Percentiles rank a stretch among this genome's conserved stretches.
Conservation (phyloP, 2,113 vertebrate species). For the Bolborhynchus lineola region DNA sequence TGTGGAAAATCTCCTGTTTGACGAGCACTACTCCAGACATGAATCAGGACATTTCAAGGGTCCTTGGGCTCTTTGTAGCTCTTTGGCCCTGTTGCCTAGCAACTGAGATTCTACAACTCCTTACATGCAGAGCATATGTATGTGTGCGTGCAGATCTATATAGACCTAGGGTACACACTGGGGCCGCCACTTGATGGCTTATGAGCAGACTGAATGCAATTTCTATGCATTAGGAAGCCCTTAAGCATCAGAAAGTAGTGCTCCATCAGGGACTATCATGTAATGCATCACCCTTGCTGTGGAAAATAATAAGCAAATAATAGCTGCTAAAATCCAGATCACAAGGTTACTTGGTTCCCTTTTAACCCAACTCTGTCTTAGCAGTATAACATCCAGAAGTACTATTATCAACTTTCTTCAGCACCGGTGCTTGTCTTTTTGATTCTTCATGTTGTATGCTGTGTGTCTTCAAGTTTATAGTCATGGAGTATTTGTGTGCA, state of each 20-base stretch:
- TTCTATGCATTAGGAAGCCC: background rate
- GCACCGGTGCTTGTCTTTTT: background rate
- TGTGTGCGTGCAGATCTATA: background rate
- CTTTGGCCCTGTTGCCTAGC: background rate
- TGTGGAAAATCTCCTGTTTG: background rate
- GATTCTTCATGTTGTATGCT: background rate
- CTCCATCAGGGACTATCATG: background rate
- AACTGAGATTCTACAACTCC: background rate
- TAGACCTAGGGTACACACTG: background rate
- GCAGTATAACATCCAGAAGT: background rate
- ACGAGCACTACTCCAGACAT: background rate
- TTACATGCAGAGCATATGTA: accelerated
- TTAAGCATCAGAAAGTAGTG: background rate
- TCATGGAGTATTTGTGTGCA: accelerated
- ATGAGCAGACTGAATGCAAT: background rate
- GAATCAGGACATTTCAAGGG: background rate
- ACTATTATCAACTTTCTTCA: background rate
- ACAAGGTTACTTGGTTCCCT: background rate
- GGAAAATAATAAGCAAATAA: background rate
- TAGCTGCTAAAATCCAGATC: background rate
- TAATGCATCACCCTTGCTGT: background rate
- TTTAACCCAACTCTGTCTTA: background rate
- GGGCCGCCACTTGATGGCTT: accelerated
- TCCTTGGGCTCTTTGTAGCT: background rate
- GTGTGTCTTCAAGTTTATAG: background rate